These are phyloP conservation scores for Coturnix japonica DNA, from an alignment of 2,113 vertebrate species.

Conservation along the genomic window DNA sequence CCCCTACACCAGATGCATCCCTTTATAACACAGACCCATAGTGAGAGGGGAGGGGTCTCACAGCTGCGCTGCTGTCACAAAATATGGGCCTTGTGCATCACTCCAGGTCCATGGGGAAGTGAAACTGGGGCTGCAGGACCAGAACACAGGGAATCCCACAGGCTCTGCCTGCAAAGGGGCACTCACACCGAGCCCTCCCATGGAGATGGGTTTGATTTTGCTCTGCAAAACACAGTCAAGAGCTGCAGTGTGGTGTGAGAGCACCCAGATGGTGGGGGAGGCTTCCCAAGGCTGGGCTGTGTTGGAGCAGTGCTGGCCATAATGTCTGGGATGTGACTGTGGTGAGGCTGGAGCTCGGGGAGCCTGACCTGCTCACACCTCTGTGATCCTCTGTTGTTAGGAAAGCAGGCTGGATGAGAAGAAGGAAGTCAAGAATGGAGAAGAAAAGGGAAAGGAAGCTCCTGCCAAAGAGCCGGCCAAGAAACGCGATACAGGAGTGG, in stretches of 20 bases:
- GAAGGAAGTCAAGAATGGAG: conserved; percentile 64
- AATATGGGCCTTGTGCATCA: neutral
- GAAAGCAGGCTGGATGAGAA: conserved; percentile 65
- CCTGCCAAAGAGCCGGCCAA: conserved; percentile 33
- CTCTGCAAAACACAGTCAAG: no score
- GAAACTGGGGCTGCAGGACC: neutral
- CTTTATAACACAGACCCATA: neutral
- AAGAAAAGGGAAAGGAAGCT: conserved; percentile 66
- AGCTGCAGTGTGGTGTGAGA: no score
- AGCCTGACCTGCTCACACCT: neutral
- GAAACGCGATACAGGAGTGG: conserved; percentile 49
- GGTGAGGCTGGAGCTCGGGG: neutral
- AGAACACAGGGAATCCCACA: no score
- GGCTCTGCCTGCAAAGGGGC: no score
- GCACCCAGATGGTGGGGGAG: no score
- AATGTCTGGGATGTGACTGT: no score
- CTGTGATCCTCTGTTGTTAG: conserved; percentile 51
- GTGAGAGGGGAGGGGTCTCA: neutral
- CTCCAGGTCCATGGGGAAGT: neutral
- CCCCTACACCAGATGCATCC: neutral
- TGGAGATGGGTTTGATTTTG: no score
- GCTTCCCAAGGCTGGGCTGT: fast-evolving
- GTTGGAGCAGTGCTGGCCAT: neutral
- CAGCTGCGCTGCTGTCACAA: neutral
- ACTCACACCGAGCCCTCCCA: no score